Evolutionary conservation across 2,888 invertebrate species (phyloP).

Genomic region (Cancer borealis): DNA sequence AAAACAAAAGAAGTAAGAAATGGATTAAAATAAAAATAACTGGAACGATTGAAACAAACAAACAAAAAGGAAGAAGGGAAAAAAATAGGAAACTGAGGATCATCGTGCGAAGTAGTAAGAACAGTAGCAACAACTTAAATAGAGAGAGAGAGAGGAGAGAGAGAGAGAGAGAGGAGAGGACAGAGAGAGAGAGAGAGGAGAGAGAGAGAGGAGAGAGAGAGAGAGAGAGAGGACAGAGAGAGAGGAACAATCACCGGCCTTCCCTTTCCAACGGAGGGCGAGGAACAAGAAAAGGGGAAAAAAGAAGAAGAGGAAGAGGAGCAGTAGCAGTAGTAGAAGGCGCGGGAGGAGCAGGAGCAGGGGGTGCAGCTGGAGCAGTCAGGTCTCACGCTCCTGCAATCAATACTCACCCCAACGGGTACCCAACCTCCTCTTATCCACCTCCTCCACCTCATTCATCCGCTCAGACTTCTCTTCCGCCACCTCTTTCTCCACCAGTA

Average conservation of each 20-base stretch:
- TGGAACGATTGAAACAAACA: not conserved
- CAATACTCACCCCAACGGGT: conserved; percentile 48
- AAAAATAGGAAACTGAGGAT: not conserved
- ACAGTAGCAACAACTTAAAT: not conserved
- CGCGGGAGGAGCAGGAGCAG: not conserved
- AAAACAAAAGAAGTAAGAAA: not conserved
- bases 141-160: conserved; percentile 12
- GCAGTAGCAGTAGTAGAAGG: not conserved
- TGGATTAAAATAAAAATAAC: not conserved
- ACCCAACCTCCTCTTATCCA: conserved; percentile 44
- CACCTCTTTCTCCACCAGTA: not conserved
- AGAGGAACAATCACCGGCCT: not conserved
- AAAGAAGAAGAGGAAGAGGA: not conserved
- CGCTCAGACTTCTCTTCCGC: not conserved
- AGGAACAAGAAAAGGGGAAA: not conserved
- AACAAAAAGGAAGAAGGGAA: not conserved
- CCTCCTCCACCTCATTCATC: conserved; percentile 4
- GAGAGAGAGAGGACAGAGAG: conserved; percentile 40
- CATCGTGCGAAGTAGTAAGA: not conserved
- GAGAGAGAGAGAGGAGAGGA: not conserved
- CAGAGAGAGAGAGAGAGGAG: not conserved
- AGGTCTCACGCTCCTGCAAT: conserved; percentile 38
- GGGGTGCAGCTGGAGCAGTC: not conserved
- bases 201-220: conserved; percentile 14
- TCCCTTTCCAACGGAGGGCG: not conserved